Base-by-base conservation (phyloP, 64 coral and sea anemone genomes). In the Pachyseris speciosa region DNA sequence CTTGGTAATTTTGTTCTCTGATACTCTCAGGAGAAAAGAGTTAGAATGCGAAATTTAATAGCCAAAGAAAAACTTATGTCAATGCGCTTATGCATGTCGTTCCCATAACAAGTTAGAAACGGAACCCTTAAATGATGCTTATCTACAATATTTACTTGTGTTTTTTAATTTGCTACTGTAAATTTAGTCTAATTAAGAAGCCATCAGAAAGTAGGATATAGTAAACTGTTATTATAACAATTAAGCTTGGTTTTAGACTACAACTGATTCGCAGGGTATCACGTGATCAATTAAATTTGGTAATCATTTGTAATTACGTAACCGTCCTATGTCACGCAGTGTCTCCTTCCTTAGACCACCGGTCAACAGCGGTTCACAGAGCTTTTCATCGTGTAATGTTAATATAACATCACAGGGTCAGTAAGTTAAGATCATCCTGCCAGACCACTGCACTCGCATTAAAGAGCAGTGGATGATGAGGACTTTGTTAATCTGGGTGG, bases 401-500 rank as follows among this genome's bases (percentile, higher is more conserved):
- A n/a, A n/a, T n/a, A n/a, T n/a, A n/a, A n/a, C n/a, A n/a, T n/a
- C n/a, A n/a, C n/a, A n/a, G n/a, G n/a, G n/a, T n/a, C n/a, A n/a
- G 45, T 9, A 49, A 15, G 45, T 6, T 49, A 6, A 49, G 15
- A 6, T 49, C 15, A 9, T 49, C 27, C 22, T 61, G n/a, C 8
- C 1, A 25, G 58, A 6, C 27, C 27, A 4, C 58, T 27, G 58
- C 58, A 20, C 41, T 13, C 73, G 26, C n/a, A 81, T 81, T 34
- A 81, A n/a, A 81, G 77, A 60, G 50, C 36, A 15, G 77, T 81
- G 15, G 55, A 44, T 76, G 39, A 61, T 25, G 58, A 61, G 27
- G 58, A 39, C 20, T 71, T 71, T 4, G 28, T 33, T 34, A 34
- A 67, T 67, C 64, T 67, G 30, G 24, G 10, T 32, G 64, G 29